Evolutionary conservation across 1,140 invertebrate species (phyloP), one percentile per base, ranked within the genome.

Genomic region (Drosophila quadrilineata): DNA sequence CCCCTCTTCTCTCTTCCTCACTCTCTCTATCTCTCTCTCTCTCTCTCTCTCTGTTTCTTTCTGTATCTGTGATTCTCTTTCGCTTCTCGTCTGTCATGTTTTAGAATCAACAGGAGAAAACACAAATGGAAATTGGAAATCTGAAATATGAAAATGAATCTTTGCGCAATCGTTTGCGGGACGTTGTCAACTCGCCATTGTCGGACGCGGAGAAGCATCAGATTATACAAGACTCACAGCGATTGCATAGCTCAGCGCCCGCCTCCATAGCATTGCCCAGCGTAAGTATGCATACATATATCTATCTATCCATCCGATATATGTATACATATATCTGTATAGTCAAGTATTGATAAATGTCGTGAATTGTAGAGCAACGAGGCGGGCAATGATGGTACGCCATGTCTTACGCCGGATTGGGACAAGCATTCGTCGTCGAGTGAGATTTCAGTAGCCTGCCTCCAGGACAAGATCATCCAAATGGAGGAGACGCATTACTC

Each of bases 391-490:
- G 80, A 86, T 79, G 92, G 92, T 69, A 92, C 93, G 21, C 91
- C 93, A 10, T 93, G 92, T 28, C 90, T 91, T 49, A 92, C 93
- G 26, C 94, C 94, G 2, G 96, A 96, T 67, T 97, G 96, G 96
- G 96, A 97, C 77, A 96, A 96, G 87, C 94, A 96, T 84, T 97
- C 95, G 17, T 96, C 95, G 17, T 92, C 95, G 16, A 96, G 95
- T 86, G 96, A 98, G 90, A 94, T 97, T 9, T 97, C 96, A 6
- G 95, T 98, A 49, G 96, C 96, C 1, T 97, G 96, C 90, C 91
- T 98, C 29, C 97, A 98, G 89, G 97, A 98, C 87, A 93, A 96
- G 75, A 97, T 98, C 70, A 92, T 96, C 71, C 96, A 98, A 41
- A 92, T 92, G 91, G 92, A 92, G 66, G 92, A 92, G 63, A 92